These are phyloP conservation scores for Pitta sordida DNA, from an alignment of 2,113 vertebrate genomes.

Conservation along the genomic window DNA sequence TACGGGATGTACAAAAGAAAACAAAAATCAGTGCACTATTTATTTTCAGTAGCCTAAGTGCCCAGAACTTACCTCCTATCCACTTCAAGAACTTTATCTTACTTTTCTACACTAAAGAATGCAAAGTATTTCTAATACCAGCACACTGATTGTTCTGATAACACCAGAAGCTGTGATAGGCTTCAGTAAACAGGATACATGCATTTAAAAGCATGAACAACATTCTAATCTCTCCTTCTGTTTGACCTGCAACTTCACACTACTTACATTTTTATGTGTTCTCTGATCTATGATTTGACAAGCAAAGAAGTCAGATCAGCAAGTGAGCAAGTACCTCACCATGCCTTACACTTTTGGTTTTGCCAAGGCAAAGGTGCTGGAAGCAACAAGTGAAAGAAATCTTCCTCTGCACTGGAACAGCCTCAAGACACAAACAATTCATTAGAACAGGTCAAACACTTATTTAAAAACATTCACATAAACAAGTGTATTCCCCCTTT, in stretches of 20 bases:
- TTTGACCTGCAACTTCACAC: not conserved
- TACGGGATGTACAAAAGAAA: not conserved
- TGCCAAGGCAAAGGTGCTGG: not conserved
- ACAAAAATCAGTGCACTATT: not conserved
- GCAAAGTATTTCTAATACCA: not conserved
- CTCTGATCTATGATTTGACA: not conserved
- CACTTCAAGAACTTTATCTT: not conserved
- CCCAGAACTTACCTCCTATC: not conserved
- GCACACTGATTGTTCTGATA: not conserved
- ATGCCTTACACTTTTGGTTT: not conserved
- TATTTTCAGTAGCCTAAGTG: not conserved
- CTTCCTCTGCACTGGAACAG: not conserved
- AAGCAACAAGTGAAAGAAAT: not conserved
- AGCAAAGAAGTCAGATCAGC: not conserved
- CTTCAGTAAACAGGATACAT: not conserved
- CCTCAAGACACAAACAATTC: not conserved
- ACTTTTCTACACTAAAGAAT: not conserved
- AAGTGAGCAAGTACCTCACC: fast-evolving
- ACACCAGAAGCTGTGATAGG: not conserved
- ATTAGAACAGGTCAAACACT: not conserved
- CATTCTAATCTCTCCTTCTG: not conserved
- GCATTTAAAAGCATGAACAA: not conserved
- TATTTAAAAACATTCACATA: not conserved
- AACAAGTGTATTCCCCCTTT: not conserved
- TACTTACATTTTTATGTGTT: not conserved